Evolutionary conservation across 2,113 vertebrate species (phyloP), one percentile per base, ranked within the genome.

Genomic region (Barbus barbus): DNA sequence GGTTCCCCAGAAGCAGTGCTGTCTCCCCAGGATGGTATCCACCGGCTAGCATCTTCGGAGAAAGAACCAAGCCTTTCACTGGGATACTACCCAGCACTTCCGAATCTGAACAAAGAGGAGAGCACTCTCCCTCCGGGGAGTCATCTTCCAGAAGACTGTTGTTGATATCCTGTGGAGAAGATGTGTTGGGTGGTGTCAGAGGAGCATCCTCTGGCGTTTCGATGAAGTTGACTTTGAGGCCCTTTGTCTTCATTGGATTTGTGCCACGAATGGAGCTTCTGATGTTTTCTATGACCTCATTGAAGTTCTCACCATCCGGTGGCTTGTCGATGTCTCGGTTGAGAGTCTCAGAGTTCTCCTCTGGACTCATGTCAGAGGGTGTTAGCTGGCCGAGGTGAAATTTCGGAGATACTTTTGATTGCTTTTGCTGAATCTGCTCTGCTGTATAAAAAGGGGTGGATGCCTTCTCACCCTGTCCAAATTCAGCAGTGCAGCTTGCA

Each of bases 111-210:
- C 94, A 94, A 9, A 96, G 93, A 0, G 90, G 93, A 26, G 85
- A 95, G 89, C 86, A 90, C 90, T 96, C 85, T 93, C 94, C 88
- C 83, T 91, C 95, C 0, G 95, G 92, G 2, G 95, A 94, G 24
- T 95, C 94, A 71, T 96, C 97, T 90, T 97, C 96, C 75, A 96
- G 85, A 85, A 97, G 95, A 88, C 96, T 96, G 85, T 96, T 97
- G 91, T 97, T 97, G 90, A 97, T 95, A 88, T 98, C 96, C 90
- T 95, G 96, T 16, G 96, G 95, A 56, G 96, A 93, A 46, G 95
- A 95, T 5, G 96, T 98, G 94, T 96, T 97, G 0, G 97, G 96
- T 0, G 97, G 97, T 20, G 97, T 98, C 53, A 92, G 95, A 5
- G 96, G 96, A 58, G 91, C 91, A 1, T 95, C 92, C 36, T 93